phyloP scores from a whole-genome alignment of 2,888 invertebrate genomes.

The Hypercompe scribonia region DNA sequence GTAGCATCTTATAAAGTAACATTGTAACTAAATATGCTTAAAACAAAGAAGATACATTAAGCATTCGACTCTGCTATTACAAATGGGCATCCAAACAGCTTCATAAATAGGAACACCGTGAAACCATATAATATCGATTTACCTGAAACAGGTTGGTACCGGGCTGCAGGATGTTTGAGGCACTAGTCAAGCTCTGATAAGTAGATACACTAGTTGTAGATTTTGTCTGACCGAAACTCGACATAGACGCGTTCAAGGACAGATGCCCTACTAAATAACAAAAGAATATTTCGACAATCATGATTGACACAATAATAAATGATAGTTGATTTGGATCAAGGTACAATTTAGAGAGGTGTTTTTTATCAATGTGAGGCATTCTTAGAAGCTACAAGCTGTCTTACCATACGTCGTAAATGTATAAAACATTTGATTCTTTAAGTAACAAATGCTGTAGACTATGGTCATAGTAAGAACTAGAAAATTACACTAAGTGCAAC shows the following conservation, averaged over 20 bases:
- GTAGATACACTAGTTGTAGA: conserved; percentile 70
- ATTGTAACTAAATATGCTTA: background rate
- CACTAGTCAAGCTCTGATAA: conserved; percentile 63
- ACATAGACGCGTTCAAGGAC: conserved; percentile 62
- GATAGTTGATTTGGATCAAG: background rate
- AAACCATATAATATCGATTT: conserved; percentile 29
- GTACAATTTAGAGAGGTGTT: background rate
- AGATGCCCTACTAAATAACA: conserved; percentile 45
- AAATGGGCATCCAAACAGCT: background rate
- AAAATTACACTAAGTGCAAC: background rate
- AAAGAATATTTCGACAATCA: background rate
- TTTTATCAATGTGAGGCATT: background rate
- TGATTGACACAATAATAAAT: background rate
- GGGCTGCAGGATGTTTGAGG: conserved; percentile 69
- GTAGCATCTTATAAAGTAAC: background rate
- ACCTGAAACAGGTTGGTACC: conserved; percentile 76
- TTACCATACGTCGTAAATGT: background rate
- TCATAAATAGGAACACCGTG: conserved; percentile 12
- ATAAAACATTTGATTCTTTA: background rate
- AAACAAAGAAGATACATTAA: background rate
- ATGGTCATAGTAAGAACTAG: background rate
- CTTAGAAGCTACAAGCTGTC: background rate
- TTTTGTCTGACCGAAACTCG: conserved; percentile 73
- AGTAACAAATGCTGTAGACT: background rate
- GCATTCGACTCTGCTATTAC: background rate